phyloP scores from a whole-genome alignment of 2,797 vertebrate genomes.

The Erpetoichthys calabaricus region DNA sequence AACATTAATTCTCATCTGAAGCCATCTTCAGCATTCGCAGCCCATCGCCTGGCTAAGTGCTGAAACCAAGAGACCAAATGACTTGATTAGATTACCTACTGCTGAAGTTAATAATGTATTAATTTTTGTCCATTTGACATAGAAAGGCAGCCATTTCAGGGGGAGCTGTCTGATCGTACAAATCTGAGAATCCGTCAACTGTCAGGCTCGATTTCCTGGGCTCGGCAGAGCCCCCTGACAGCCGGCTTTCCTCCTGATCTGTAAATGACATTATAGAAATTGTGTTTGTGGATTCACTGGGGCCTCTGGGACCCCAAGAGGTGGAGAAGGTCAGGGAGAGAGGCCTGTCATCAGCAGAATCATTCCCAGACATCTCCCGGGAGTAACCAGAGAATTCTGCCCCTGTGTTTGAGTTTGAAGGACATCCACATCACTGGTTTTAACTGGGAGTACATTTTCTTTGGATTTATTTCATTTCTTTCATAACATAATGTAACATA shows the following conservation, averaged over 20 bases:
- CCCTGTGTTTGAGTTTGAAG: background rate
- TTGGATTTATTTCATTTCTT: no score
- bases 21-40: constrained; percentile 35
- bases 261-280: constrained; percentile 97
- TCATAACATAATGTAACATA: no score
- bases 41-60: constrained; percentile 44
- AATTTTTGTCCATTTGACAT: constrained; percentile 79
- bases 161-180: constrained; percentile 82
- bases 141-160: constrained; percentile 59
- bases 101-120: constrained; percentile 88
- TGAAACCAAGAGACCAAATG: constrained; percentile 53
- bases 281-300: constrained; percentile 76
- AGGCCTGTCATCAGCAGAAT: constrained; percentile 20
- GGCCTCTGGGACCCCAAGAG: constrained; percentile 65
- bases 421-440: no score
- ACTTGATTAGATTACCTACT: constrained; percentile 78
- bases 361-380: background rate
- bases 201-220: constrained; percentile 74
- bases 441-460: no score
- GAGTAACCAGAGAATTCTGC: background rate
- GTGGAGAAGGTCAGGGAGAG: constrained; percentile 17
- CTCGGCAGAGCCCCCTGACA: constrained; percentile 69
- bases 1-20: constrained; percentile 1
- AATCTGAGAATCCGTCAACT: constrained; percentile 93
- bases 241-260: constrained; percentile 71